Conservation (phyloP, 2,888 invertebrate genomes). For the Torymus auratus region DNA sequence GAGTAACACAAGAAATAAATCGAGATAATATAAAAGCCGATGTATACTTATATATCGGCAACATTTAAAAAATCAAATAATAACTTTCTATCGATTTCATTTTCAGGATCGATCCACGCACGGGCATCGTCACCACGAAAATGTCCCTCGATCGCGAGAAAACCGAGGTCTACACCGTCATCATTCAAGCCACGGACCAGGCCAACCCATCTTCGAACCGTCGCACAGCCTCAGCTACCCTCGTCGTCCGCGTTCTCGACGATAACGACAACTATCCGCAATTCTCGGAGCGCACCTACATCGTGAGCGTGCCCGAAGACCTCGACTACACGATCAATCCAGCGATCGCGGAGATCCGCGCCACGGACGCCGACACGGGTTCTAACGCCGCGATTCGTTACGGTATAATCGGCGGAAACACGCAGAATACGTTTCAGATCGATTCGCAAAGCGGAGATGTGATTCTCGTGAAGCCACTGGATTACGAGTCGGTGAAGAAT, state of each 20-base stretch:
- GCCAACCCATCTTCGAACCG: slow-evolving; percentile 88
- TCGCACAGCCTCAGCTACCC: slow-evolving; percentile 88
- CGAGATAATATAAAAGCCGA: too few relatives aligned
- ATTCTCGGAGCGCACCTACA: slow-evolving; percentile 92
- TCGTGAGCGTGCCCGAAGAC: slow-evolving; percentile 92
- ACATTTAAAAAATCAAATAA: too few relatives aligned
- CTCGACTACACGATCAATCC: slow-evolving; percentile 90
- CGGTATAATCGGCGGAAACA: slow-evolving; percentile 96
- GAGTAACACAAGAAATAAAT: too few relatives aligned
- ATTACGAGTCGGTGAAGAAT: slow-evolving; percentile 91
- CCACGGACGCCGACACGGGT: slow-evolving; percentile 94
- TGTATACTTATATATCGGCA: too few relatives aligned
- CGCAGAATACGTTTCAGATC: slow-evolving; percentile 94
- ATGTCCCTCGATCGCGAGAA: slow-evolving; percentile 91
- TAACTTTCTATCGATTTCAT: too few relatives aligned
- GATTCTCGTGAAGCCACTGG: slow-evolving; percentile 89
- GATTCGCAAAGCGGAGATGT: slow-evolving; percentile 95
- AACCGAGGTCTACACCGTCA: slow-evolving; percentile 88
- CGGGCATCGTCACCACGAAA: slow-evolving; percentile 90
- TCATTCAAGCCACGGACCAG: slow-evolving; percentile 91
- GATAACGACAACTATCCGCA: slow-evolving; percentile 97
- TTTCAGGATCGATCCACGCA: slow-evolving; percentile 81
- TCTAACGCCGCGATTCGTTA: slow-evolving; percentile 95
- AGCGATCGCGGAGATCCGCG: slow-evolving; percentile 89
- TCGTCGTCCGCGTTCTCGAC: slow-evolving; percentile 89